Evolutionary conservation across 2,113 vertebrate species (phyloP), one percentile per base, ranked within the genome.

Genomic region (Dissostichus mawsoni): DNA sequence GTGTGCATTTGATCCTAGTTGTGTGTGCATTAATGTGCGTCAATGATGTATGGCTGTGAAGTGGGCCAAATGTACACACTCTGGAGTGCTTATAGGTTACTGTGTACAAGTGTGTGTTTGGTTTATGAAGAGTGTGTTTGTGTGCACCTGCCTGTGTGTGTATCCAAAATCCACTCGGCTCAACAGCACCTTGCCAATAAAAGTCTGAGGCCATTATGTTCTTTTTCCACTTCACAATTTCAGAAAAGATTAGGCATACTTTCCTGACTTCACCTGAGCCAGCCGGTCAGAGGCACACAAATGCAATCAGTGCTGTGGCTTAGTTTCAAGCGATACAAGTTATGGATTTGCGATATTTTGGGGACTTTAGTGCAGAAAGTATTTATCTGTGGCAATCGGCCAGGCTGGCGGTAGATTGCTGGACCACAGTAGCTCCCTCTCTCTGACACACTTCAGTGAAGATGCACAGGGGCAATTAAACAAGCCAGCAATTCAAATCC

Each of bases 381-480:
- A 33, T 86, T 69, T 74, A 67, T 50, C 68, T 50, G 66, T 74
- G 68, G 74, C 69, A 73, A 33, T 55, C 57, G 58, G 76, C 73
- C 85, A 76, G 71, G 53, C 14, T 73, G 65, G 73, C 20, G 44
- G 41, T 67, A 29, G 78, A 83, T 56, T 47, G 58, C 8, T 53
- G 69, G 52, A 65, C 25, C 70, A 61, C 23, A 63, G 56, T 53
- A 70, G 64, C 3, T 41, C 10, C 45, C 61, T 16, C 74, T n/a
- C 72, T 53, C 61, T 56, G 66, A 12, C 76, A 78, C 68, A 83
- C 83, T 59, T 55, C 75, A 63, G 67, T 67, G 74, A 53, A 76
- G 53, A 80, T 78, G 81, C 59, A 74, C 20, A 56, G 57, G 71
- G 63, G 47, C 82, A 80, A 75, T 77, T 81, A 83, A 88, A 76